phyloP scores from a whole-genome alignment of 1,140 invertebrate genomes.

The Drosophila asahinai region DNA sequence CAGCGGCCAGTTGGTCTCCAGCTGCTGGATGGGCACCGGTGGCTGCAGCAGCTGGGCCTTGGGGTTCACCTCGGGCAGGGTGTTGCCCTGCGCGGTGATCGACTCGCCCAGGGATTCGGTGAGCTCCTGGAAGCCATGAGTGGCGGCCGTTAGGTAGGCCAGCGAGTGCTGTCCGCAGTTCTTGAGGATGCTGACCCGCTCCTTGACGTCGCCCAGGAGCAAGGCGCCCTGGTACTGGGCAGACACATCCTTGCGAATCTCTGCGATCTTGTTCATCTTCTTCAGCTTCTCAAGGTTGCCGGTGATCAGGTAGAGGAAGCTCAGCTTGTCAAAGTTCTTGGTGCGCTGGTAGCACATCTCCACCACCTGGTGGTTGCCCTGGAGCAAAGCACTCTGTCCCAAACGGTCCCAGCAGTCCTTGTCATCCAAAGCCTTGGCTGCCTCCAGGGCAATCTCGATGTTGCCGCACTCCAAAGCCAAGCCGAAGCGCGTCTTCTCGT shows the following conservation, averaged over 20 bases:
- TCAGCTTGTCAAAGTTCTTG: conserved; percentile 99
- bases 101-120: conserved; percentile 89
- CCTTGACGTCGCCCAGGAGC: conserved; percentile 95
- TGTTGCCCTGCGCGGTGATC: conserved; percentile 88
- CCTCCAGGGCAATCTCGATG: conserved; percentile 97
- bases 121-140: conserved; percentile 95
- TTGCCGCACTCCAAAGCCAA: conserved; percentile 99
- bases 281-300: conserved; percentile 98
- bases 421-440: conserved; percentile 97
- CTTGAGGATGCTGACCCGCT: conserved; percentile 96
- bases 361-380: conserved; percentile 98
- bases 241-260: conserved; percentile 97
- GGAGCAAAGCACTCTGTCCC: conserved; percentile 96
- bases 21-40: conserved; percentile 93
- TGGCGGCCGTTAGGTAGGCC: conserved; percentile 97
- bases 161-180: conserved; percentile 90
- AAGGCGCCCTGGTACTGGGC: conserved; percentile 98
- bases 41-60: conserved; percentile 93
- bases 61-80: conserved; percentile 91
- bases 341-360: conserved; percentile 99
- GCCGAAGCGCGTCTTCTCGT: conserved; percentile 98
- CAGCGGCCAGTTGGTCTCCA: conserved; percentile 98
- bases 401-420: conserved; percentile 98
- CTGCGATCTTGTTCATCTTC: conserved; percentile 99
- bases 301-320: conserved; percentile 99